phyloP scores from a whole-genome alignment of 35 echinoderm and acorn worm species.

The Lytechinus variegatus region DNA sequence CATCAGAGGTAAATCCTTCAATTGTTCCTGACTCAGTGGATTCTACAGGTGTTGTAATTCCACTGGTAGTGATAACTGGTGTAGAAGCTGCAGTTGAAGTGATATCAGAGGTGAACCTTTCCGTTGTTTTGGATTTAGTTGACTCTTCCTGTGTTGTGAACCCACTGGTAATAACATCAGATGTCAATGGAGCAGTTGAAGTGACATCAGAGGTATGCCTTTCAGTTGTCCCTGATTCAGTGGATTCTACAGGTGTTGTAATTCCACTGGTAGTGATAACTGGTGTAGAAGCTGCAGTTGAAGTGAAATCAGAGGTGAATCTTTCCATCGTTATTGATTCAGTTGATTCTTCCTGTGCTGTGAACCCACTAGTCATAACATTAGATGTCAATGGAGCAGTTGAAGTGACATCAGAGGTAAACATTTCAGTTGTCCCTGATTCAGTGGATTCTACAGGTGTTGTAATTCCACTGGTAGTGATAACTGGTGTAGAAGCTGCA shows the following conservation, averaged over 20 bases:
- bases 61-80: no score
- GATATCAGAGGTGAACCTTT: neutral
- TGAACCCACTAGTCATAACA: neutral
- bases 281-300: no score
- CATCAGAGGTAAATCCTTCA: no score
- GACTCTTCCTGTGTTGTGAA: no score
- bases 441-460: neutral
- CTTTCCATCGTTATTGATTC: neutral
- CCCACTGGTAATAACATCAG: no score
- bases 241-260: no score
- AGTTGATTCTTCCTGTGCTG: neutral
- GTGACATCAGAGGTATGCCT: neutral
- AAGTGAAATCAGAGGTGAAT: no score
- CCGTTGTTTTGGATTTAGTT: neutral
- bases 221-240: neutral
- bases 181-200: neutral
- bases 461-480: no score
- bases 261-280: no score
- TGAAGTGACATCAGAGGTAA: constrained; percentile 7
- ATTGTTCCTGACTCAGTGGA: no score
- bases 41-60: no score
- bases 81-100: neutral
- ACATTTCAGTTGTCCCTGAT: neutral
- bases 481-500: no score
- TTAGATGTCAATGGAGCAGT: neutral